Percentiles rank a stretch among this genome's conserved stretches.
These are phyloP conservation scores for Lutjanus campechanus DNA, from an alignment of 2,797 vertebrate species.

Conservation along the genomic window DNA sequence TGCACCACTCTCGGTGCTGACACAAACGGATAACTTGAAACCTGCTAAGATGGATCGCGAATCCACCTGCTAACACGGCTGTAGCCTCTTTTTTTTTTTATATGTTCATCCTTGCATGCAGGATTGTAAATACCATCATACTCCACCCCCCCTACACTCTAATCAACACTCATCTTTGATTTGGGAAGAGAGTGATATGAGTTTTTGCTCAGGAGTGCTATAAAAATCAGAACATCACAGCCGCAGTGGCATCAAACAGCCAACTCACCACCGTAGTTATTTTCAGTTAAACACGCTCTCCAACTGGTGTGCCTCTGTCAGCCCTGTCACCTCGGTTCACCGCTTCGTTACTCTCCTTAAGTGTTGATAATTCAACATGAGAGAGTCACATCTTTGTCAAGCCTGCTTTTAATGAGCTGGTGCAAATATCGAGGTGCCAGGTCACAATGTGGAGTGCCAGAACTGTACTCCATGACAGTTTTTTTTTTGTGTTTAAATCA, in stretches of 20 bases:
- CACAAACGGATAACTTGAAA: too few species aligned
- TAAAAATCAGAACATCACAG: conserved; percentile 43
- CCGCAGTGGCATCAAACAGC: conserved; percentile 26
- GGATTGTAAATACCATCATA: conserved; percentile 28
- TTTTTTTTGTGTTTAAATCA: conserved; percentile 20
- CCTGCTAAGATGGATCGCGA: too few species aligned
- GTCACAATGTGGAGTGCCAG: conserved; percentile 37
- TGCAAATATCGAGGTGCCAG: conserved; percentile 17
- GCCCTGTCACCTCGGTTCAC: conserved; percentile 26
- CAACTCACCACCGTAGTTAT: conserved; percentile 30
- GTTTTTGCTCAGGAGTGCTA: conserved; percentile 27
- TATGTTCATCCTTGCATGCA: background rate
- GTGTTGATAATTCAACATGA: conserved; percentile 47
- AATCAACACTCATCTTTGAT: conserved; percentile 55
- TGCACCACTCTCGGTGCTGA: too few species aligned
- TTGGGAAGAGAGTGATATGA: conserved; percentile 27
- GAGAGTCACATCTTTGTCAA: conserved; percentile 18
- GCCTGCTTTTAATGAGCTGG: conserved; percentile 40
- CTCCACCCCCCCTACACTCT: conserved; percentile 52
- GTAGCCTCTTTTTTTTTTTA: background rate
- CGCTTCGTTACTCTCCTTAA: conserved; percentile 13
- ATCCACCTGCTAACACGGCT: background rate
- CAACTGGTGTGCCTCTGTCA: conserved; percentile 16
- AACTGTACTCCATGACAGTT: background rate
- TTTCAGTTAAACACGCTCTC: conserved; percentile 34